phyloP scores from a whole-genome alignment of 2,113 vertebrate genomes.

The Rafetus swinhoei region DNA sequence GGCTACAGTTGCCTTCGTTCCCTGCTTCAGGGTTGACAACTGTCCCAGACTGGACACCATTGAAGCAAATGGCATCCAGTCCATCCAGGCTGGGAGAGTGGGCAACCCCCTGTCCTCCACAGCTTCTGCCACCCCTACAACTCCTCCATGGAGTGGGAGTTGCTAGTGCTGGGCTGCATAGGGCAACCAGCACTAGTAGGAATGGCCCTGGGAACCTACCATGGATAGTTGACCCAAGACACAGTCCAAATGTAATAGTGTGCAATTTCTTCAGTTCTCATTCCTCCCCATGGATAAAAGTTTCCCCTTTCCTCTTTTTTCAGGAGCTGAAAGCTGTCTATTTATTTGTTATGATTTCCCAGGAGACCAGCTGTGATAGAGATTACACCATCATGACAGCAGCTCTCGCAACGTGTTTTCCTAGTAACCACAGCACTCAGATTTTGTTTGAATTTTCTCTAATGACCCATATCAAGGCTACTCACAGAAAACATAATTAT shows the following conservation, averaged over 20 bases:
- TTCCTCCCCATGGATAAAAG: not conserved
- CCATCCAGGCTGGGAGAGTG: too few relatives aligned
- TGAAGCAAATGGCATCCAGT: too few relatives aligned
- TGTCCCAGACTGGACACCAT: too few relatives aligned
- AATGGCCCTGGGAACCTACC: not conserved
- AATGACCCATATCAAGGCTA: conserved; percentile 66
- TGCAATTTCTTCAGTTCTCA: not conserved
- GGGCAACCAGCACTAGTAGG: too few relatives aligned
- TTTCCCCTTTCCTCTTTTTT: not conserved
- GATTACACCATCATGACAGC: conserved; percentile 6
- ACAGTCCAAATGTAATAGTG: not conserved
- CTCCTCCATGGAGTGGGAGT: too few relatives aligned
- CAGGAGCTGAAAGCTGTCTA: conserved; percentile 6
- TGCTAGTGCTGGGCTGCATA: too few relatives aligned
- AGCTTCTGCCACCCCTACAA: too few relatives aligned
- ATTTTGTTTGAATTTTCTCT: conserved; percentile 64
- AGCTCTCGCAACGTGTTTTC: not conserved
- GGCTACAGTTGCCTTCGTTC: too few relatives aligned
- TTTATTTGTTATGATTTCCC: conserved; percentile 30
- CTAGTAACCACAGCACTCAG: conserved; percentile 35
- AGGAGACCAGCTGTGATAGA: conserved; percentile 32
- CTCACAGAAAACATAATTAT: conserved; percentile 60
- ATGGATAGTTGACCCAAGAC: not conserved
- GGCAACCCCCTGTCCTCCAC: too few relatives aligned
- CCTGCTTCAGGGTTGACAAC: too few relatives aligned